Evolutionary conservation across 2,797 vertebrate genomes (phyloP).

Genomic region (Coccyzus lansbergi): DNA sequence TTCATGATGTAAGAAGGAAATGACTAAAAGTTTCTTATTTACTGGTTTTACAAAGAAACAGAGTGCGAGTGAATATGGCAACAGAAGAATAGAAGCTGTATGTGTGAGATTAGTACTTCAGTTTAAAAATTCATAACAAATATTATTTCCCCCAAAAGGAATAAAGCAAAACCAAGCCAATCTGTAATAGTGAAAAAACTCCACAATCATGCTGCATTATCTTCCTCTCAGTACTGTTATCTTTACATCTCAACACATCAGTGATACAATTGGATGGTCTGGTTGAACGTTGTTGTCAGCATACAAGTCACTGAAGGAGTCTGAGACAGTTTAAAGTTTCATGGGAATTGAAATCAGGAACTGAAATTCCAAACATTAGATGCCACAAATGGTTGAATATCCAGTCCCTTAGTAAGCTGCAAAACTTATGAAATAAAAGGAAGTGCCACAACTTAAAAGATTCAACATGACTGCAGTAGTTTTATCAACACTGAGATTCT

Average conservation of each 20-base stretch:
- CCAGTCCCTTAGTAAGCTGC: background rate
- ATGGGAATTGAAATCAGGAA: background rate
- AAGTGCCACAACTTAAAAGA: background rate
- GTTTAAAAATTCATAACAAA: background rate
- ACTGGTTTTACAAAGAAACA: background rate
- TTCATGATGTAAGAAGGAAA: background rate
- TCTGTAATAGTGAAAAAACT: background rate
- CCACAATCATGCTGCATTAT: background rate
- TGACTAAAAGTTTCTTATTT: background rate
- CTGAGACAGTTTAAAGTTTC: background rate
- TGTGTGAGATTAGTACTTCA: background rate
- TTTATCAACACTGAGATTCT: background rate
- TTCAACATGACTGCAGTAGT: background rate
- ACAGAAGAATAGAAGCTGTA: background rate
- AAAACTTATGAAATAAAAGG: background rate
- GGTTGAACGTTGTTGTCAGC: background rate
- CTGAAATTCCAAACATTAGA: background rate
- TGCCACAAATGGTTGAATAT: background rate
- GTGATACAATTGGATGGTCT: too few species aligned
- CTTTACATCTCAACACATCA: background rate
- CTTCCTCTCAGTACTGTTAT: background rate
- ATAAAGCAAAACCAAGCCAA: background rate
- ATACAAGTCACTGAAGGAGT: background rate
- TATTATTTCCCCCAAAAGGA: background rate
- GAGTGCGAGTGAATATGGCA: background rate